Evolutionary conservation across 2,113 vertebrate species (phyloP), one percentile per base, ranked within the genome.

Genomic region (Albula goreensis): DNA sequence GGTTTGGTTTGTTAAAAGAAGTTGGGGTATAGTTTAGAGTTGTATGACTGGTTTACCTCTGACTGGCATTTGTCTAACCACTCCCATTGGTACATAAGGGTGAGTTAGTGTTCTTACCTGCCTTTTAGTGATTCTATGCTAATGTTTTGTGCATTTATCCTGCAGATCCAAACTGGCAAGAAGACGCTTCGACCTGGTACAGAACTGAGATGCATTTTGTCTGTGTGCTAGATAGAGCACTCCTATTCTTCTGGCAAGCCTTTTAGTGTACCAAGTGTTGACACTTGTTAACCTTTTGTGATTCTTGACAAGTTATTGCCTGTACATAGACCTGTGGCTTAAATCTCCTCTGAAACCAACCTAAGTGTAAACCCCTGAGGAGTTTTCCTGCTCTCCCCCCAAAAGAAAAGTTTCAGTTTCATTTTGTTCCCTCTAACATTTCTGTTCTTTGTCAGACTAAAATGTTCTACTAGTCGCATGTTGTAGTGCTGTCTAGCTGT

Each of bases 251-350:
- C 92, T 91, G 89, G 86, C 92, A 91, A 91, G 88, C 96, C 93
- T 95, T 92, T 91, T 90, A 94, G 87, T 91, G 93, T 91, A 94
- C 93, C 74, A 93, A 96, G 96, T 95, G 96, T 97, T 96, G 95
- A 96, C 94, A 96, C 94, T 96, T 96, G 94, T 96, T 95, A 93
- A 96, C 96, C 94, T 95, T 66, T 96, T 95, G 97, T 99, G 97
- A 95, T 96, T 97, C 96, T 97, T 97, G 95, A 96, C 51, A 22
- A 95, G 97, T 97, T 95, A 41, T 96, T 96, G 96, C 96, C 96
- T 95, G 95, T 98, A 92, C 95, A 96, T 98, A 96, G 96, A 95
- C 94, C 95, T 96, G 97, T 98, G 97, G 96, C 96, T 97, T 97
- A 94, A 93, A 94, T 93, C 90, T 96, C 91, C 90, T 93, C 92